Conservation (phyloP, 2,113 vertebrate genomes). For the Brienomyrus brachyistius region DNA sequence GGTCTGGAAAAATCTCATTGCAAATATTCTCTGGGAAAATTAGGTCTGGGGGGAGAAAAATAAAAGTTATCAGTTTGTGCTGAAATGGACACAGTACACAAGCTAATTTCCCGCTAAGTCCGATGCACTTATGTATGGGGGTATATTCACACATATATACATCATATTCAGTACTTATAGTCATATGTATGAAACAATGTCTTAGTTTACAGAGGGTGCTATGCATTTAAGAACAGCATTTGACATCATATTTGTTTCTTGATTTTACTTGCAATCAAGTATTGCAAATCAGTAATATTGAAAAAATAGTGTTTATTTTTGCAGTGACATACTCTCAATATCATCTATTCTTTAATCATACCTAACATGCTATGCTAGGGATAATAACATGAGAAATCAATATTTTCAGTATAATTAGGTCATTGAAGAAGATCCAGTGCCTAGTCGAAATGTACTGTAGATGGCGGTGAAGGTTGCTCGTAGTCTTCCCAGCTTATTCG, state of each 20-base stretch:
- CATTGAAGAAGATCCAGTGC: background rate
- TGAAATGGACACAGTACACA: background rate
- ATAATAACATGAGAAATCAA: background rate
- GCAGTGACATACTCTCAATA: background rate
- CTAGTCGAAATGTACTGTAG: background rate
- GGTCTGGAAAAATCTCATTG: conserved; percentile 15
- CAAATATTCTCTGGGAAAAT: conserved; percentile 16
- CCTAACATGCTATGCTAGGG: background rate
- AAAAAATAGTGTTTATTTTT: background rate
- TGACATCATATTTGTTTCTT: background rate
- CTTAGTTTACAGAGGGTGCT: background rate
- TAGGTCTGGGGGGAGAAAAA: background rate
- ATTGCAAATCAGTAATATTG: background rate
- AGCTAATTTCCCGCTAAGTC: background rate
- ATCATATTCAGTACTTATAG: background rate
- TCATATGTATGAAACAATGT: background rate
- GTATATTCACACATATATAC: background rate
- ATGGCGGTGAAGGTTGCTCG: background rate
- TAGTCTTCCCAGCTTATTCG: background rate
- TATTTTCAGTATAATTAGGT: background rate
- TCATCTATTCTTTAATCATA: background rate
- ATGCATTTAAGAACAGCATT: background rate
- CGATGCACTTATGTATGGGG: background rate
- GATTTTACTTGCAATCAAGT: background rate
- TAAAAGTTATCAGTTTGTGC: background rate